Evolutionary conservation across 2,113 vertebrate species (phyloP), one percentile per base, ranked within the genome.

Genomic region (Periophthalmodon schlosseri): DNA sequence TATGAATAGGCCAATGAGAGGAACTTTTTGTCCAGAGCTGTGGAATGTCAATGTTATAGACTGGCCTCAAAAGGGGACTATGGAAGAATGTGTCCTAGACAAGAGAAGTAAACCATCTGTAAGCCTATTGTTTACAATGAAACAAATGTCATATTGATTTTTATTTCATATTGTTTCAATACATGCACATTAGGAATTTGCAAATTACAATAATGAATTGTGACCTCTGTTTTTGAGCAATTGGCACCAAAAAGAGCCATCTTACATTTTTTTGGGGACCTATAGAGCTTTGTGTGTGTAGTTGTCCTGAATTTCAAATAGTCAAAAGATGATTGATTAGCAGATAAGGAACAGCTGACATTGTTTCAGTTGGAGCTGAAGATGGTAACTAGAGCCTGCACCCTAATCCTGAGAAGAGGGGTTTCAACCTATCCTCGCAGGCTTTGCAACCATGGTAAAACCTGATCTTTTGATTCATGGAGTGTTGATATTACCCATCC

Each of bases 381-480:
- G 74, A 87, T 93, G 80, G 65, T 94, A 72, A 82, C 68, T 64
- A 90, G 56, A 79, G 71, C 68, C 36, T 88, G 82, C 64, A 52
- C 75, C n/a, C 36, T 87, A 46, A 56, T 90, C 64, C 77, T 91
- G 33, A 83, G 70, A 68, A 77, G 86, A 78, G 84, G 81, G 73
- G 54, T 87, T 52, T 77, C 83, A 68, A 82, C 79, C 21, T 89
- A 76, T 82, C 81, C 78, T 23, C 82, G 67, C 23, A 82, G 73
- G 81, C 12, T 79, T 73, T 47, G 36, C 52, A 86, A 77, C 73
- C 84, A 84, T 70, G 93, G 94, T 94, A 85, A 87, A 24, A 79
- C 68, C 7, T 28, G 66, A 57, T 63, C 9, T 5, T 21, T 39
- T 65, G 3, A 44, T 2, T 39, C 33, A 65, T 73, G 18, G 54